phyloP scores from a whole-genome alignment of 2,888 invertebrate species.

The Lycaena phlaeas region DNA sequence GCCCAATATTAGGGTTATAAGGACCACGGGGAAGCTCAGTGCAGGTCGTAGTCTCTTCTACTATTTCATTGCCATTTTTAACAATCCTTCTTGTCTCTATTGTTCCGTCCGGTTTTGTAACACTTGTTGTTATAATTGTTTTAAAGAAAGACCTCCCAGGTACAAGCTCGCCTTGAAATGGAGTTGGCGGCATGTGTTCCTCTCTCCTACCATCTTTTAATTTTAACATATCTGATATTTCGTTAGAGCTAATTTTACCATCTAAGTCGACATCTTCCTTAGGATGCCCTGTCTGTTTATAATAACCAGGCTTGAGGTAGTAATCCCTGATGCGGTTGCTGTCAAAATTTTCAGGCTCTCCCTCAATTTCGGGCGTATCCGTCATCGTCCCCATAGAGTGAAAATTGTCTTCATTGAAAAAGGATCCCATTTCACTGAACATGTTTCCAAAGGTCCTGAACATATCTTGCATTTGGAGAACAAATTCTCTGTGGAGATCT shows the following conservation, averaged over 20 bases:
- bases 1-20: constrained; percentile 31
- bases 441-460: constrained; percentile 46
- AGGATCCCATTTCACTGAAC: constrained; percentile 47
- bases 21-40: constrained; percentile 25
- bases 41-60: constrained; percentile 37
- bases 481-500: constrained; percentile 43
- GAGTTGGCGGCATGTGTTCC: constrained; percentile 22
- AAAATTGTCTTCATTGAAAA: constrained; percentile 35
- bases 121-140: constrained; percentile 58
- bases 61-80: constrained; percentile 52
- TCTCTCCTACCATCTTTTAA: constrained; percentile 30
- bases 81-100: constrained; percentile 53
- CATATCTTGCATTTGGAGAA: constrained; percentile 52
- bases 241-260: constrained; percentile 55
- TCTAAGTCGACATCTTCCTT: constrained; percentile 53
- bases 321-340: constrained; percentile 48
- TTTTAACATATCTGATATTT: constrained; percentile 54
- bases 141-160: constrained; percentile 51
- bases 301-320: constrained; percentile 59
- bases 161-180: constrained; percentile 41
- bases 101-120: constrained; percentile 55
- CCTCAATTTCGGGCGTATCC: constrained; percentile 14
- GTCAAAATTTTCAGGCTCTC: constrained; percentile 29
- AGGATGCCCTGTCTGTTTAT: constrained; percentile 29
- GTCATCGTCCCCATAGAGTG: constrained; percentile 24